Conservation (phyloP, 2,888 invertebrate genomes). For the Machimus atricapillus region DNA sequence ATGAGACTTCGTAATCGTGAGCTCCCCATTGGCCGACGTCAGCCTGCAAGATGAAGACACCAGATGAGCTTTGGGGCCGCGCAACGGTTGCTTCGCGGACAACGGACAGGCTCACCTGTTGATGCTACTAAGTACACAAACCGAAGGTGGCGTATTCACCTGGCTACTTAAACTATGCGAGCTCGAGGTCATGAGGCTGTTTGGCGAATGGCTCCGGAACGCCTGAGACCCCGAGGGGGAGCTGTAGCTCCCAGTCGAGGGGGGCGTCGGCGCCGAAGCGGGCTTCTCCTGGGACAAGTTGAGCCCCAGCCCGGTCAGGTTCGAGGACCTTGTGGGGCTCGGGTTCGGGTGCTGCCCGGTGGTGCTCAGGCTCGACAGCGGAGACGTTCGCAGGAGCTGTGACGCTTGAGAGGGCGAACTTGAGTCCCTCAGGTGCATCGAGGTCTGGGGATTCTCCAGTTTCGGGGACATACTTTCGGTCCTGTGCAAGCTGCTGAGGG, state of each 20-base stretch:
- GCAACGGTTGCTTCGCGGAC: not conserved
- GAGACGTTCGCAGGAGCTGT: conserved; percentile 30
- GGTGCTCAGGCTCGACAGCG: conserved; percentile 19
- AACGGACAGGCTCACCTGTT: conserved; percentile 65
- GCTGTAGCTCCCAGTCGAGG: conserved; percentile 45
- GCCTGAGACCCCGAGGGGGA: conserved; percentile 51
- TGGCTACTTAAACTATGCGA: conserved; percentile 53
- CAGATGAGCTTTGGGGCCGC: not conserved
- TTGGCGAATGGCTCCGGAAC: conserved; percentile 54
- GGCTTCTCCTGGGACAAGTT: conserved; percentile 38
- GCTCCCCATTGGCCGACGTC: conserved; percentile 79
- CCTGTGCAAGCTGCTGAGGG: conserved; percentile 54
- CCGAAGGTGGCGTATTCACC: conserved; percentile 47
- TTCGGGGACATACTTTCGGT: conserved; percentile 49
- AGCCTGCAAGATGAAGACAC: conserved; percentile 64
- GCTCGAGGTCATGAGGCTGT: conserved; percentile 55
- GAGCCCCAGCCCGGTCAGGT: conserved; percentile 35
- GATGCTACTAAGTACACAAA: conserved; percentile 70
- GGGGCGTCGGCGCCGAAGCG: conserved; percentile 38
- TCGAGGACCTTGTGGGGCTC: conserved; percentile 50
- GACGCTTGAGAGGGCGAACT: conserved; percentile 50
- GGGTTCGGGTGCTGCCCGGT: conserved; percentile 51
- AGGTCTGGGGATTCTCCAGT: conserved; percentile 42
- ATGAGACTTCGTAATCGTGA: conserved; percentile 81
- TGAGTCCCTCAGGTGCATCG: conserved; percentile 50